Percentiles rank a stretch among this genome's conserved stretches.
These are phyloP conservation scores for Subacronicta megacephala DNA, from an alignment of 2,888 invertebrate species.

Conservation along the genomic window DNA sequence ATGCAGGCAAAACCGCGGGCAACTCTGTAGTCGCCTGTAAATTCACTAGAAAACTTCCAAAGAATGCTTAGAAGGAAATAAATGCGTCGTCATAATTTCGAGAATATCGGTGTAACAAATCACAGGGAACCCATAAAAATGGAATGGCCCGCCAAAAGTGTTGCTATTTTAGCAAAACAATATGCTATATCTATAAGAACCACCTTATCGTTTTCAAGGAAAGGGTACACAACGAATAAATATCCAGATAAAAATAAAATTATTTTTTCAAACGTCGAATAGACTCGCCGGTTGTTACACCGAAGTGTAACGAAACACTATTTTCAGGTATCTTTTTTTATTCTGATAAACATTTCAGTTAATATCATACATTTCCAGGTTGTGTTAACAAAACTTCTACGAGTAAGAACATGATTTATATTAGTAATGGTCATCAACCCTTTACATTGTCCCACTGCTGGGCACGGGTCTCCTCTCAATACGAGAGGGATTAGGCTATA, in stretches of 20 bases:
- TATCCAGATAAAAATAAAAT: conserved; percentile 85
- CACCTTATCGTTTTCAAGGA: conserved; percentile 76
- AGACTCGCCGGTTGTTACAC: conserved; percentile 69
- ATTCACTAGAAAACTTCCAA: background rate
- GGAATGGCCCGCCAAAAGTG: conserved; percentile 69
- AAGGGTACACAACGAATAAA: conserved; percentile 77
- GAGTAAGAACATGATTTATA: too few relatives aligned
- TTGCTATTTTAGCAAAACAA: conserved; percentile 65
- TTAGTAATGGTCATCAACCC: too few relatives aligned
- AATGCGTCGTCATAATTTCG: conserved; percentile 3
- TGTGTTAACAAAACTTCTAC: too few relatives aligned
- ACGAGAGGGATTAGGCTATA: too few relatives aligned
- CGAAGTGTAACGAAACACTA: conserved; percentile 53
- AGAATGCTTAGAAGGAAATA: conserved; percentile 3
- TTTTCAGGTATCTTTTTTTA: background rate
- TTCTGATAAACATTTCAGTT: background rate
- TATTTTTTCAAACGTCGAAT: conserved; percentile 84
- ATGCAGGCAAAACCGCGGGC: too few relatives aligned
- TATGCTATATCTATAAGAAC: conserved; percentile 70
- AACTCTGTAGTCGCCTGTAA: too few relatives aligned
- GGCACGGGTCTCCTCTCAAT: too few relatives aligned
- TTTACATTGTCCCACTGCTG: too few relatives aligned
- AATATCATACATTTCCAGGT: too few relatives aligned
- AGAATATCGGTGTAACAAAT: conserved; percentile 50
- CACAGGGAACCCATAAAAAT: conserved; percentile 57